Percentiles rank a stretch among this genome's conserved stretches.
Conservation (phyloP, 2,113 vertebrate genomes). For the Herpetotheres cachinnans region DNA sequence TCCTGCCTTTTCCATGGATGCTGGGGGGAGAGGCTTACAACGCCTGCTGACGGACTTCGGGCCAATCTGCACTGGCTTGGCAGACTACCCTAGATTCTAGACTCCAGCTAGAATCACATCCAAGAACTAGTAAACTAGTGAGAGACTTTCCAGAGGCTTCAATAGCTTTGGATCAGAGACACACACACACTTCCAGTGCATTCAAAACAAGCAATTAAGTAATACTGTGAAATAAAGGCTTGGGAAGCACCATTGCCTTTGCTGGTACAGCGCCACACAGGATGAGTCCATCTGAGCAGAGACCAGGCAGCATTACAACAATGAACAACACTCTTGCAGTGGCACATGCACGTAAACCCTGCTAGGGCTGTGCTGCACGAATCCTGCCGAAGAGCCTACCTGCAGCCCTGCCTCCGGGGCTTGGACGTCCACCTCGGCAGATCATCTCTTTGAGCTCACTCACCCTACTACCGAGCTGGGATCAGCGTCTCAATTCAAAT, state of each 20-base stretch:
- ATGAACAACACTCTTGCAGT: neutral
- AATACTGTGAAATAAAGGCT: neutral
- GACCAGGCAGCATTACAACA: neutral
- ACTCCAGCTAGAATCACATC: neutral
- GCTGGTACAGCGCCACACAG: neutral
- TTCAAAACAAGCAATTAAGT: neutral
- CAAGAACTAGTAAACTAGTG: neutral
- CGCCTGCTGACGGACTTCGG: rapidly evolving
- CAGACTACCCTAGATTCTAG: neutral
- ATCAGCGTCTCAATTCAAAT: neutral
- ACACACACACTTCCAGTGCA: neutral
- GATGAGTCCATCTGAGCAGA: neutral
- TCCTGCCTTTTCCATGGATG: neutral
- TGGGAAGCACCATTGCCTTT: neutral
- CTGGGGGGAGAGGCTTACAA: rapidly evolving
- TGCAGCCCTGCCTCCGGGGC: neutral
- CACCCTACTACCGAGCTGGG: neutral
- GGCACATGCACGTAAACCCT: rapidly evolving
- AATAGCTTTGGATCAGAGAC: neutral
- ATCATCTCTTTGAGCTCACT: neutral
- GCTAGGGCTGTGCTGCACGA: neutral
- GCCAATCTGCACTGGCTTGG: neutral
- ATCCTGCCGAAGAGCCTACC: rapidly evolving
- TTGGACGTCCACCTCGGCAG: neutral
- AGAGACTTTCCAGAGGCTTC: neutral